A percentile compares a stretch with the other conserved stretches of the same genome.
phyloP scores from a whole-genome alignment of 2,113 vertebrate genomes.

The Platichthys stellatus region DNA sequence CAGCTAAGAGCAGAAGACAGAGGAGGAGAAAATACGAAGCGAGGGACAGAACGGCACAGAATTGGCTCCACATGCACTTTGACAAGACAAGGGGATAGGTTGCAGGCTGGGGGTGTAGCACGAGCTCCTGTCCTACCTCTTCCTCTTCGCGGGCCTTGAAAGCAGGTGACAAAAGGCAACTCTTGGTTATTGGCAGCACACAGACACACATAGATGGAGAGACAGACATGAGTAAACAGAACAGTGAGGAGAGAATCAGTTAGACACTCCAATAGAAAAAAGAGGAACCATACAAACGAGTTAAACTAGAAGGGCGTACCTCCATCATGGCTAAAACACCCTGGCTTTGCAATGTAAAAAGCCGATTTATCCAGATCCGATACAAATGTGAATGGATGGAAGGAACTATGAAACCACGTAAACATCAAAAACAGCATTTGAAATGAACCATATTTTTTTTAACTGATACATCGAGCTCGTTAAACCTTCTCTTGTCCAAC shows the following conservation, averaged over 20 bases:
- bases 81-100: constrained; percentile 16
- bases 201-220: constrained; percentile 40
- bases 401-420: too few relatives aligned
- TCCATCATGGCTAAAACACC: too few relatives aligned
- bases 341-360: too few relatives aligned
- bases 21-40: constrained; percentile 41
- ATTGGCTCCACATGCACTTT: constrained; percentile 49
- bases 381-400: neutral
- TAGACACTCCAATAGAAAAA: constrained; percentile 30
- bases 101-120: constrained; percentile 38
- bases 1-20: constrained; percentile 28
- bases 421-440: neutral
- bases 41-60: constrained; percentile 59
- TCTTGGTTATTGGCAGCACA: constrained; percentile 86
- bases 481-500: neutral
- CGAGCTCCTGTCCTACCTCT: constrained; percentile 91
- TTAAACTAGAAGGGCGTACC: too few relatives aligned
- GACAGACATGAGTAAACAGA: constrained; percentile 42
- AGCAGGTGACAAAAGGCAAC: constrained; percentile 90
- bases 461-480: neutral
- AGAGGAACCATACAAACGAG: neutral
- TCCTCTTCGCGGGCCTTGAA: constrained; percentile 95
- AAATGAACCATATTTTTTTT: neutral
- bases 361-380: too few relatives aligned
- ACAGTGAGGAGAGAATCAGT: constrained; percentile 48